phyloP scores from a whole-genome alignment of 2,797 vertebrate species.

The Acrocephalus scirpaceus region DNA sequence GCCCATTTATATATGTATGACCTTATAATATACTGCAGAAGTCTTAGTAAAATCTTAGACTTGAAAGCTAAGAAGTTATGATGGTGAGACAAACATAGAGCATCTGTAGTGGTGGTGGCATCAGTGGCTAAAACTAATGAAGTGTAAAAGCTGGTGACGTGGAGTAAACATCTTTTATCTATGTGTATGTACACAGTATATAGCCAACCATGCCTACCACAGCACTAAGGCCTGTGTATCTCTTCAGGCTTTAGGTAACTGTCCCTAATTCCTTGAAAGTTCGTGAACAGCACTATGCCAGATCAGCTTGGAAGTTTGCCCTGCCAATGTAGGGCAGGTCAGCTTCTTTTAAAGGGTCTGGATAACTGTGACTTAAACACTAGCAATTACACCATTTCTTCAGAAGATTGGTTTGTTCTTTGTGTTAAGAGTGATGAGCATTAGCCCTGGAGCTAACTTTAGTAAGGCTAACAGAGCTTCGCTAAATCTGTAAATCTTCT shows the following conservation, averaged over 20 bases:
- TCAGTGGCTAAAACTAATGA: neutral
- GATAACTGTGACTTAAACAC: neutral
- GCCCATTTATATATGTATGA: neutral
- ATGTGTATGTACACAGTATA: accelerated
- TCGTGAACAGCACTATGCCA: neutral
- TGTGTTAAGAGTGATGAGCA: neutral
- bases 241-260: neutral
- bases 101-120: neutral
- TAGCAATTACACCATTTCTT: neutral
- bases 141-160: neutral
- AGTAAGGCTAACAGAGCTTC: neutral
- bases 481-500: neutral
- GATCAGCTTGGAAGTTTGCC: neutral
- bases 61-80: neutral
- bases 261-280: neutral
- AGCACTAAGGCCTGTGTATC: neutral
- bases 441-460: neutral
- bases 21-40: neutral
- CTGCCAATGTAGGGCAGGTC: neutral
- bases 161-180: neutral
- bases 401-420: neutral
- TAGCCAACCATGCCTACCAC: accelerated
- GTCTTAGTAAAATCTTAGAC: neutral
- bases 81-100: neutral
- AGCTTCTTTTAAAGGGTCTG: neutral